Evolutionary conservation across 2,797 vertebrate genomes (phyloP).

Genomic region (Pristis pectinata): DNA sequence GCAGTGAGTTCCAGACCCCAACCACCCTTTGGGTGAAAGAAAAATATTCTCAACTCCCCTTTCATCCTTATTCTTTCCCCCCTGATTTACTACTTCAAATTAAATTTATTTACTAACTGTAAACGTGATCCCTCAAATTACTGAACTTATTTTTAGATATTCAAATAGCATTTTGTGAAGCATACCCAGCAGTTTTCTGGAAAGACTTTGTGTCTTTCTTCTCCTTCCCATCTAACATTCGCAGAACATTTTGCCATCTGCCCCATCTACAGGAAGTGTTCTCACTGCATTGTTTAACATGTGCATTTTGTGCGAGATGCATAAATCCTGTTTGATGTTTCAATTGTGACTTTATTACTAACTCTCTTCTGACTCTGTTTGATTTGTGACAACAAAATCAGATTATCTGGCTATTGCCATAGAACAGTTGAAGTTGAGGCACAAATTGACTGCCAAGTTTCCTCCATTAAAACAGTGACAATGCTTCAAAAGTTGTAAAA

Average conservation of each 20-base stretch:
- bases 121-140: neutral
- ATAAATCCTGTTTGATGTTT: constrained; percentile 17
- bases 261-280: neutral
- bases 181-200: neutral
- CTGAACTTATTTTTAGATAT: neutral
- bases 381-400: neutral
- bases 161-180: neutral
- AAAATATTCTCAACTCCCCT: too few species aligned
- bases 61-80: neutral
- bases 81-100: neutral
- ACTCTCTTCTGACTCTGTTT: neutral
- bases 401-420: neutral
- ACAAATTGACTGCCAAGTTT: neutral
- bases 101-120: neutral
- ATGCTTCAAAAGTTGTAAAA: neutral
- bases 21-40: too few species aligned
- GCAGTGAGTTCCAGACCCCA: too few species aligned
- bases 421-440: neutral
- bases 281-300: neutral
- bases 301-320: neutral
- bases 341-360: neutral
- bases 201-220: neutral
- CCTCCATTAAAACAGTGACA: neutral
- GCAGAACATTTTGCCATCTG: constrained; percentile 13
- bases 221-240: neutral